Conservation (phyloP, 2,888 invertebrate genomes). For the Lasius platythorax region DNA sequence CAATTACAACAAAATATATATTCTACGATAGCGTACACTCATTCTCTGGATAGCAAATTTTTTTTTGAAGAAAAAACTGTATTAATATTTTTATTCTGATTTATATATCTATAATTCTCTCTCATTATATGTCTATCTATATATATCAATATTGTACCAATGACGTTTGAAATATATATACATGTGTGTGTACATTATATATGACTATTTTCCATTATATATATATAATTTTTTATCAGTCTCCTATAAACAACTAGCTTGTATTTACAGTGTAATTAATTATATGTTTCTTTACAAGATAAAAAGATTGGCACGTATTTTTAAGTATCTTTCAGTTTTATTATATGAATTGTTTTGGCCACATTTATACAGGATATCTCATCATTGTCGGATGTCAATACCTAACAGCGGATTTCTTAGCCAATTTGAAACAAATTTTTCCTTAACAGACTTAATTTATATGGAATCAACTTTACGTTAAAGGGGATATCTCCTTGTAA, state of each 20-base stretch:
- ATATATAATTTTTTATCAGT: neutral
- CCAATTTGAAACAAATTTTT: neutral
- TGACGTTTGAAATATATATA: neutral
- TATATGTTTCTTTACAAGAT: neutral
- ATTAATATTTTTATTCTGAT: constrained; percentile 11
- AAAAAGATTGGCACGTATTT: neutral
- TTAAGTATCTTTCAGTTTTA: neutral
- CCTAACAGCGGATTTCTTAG: neutral
- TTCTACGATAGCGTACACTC: neutral
- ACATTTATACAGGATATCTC: neutral
- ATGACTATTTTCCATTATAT: neutral
- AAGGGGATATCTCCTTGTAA: neutral
- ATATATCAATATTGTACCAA: neutral
- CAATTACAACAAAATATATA: constrained; percentile 59
- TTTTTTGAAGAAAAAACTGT: constrained; percentile 2
- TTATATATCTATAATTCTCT: constrained; percentile 2
- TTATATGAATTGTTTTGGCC: neutral
- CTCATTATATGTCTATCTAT: neutral
- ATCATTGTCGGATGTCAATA: neutral
- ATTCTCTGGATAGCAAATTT: neutral
- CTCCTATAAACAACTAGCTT: neutral
- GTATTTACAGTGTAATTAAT: neutral
- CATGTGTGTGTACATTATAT: constrained; percentile 24
- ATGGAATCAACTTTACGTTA: neutral
- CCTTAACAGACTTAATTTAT: neutral